Evolutionary conservation across 2,888 invertebrate genomes (phyloP).

Genomic region (Idaea dimidiata): DNA sequence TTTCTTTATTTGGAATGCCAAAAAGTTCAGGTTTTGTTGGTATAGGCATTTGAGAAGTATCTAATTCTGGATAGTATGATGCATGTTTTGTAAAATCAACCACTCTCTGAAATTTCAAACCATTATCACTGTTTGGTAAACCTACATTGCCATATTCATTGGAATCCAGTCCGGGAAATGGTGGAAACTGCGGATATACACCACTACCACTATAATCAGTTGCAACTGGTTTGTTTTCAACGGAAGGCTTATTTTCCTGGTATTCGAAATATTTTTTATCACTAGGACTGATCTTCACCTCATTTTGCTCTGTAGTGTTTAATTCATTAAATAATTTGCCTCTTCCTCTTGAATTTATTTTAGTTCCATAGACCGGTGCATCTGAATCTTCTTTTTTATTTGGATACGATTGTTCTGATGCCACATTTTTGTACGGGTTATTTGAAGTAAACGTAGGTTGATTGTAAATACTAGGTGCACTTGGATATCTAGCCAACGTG

Average conservation of each 20-base stretch:
- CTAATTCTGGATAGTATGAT: slow-evolving; percentile 51
- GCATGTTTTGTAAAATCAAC: slow-evolving; percentile 66
- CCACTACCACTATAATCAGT: slow-evolving; percentile 40
- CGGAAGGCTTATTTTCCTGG: slow-evolving; percentile 38
- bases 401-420: slow-evolving; percentile 37
- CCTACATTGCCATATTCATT: slow-evolving; percentile 43
- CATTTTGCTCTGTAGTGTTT: slow-evolving; percentile 50
- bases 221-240: slow-evolving; percentile 42
- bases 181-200: slow-evolving; percentile 43
- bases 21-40: slow-evolving; percentile 38
- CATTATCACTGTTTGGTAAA: slow-evolving; percentile 35
- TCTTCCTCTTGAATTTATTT: slow-evolving; percentile 55
- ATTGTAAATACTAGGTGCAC: slow-evolving; percentile 48
- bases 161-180: slow-evolving; percentile 38
- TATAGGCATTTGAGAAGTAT: slow-evolving; percentile 50
- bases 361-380: slow-evolving; percentile 63
- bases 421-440: slow-evolving; percentile 41
- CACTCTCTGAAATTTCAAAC: slow-evolving; percentile 58
- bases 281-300: slow-evolving; percentile 42
- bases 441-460: slow-evolving; percentile 45
- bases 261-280: slow-evolving; percentile 38
- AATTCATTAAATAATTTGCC: slow-evolving; percentile 39
- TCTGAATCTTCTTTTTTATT: slow-evolving; percentile 42
- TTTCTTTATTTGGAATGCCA: slow-evolving; percentile 34
- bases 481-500: slow-evolving; percentile 54